These are phyloP conservation scores for Nothoprocta perdicaria DNA, from an alignment of 2,113 vertebrate species.

Conservation along the genomic window DNA sequence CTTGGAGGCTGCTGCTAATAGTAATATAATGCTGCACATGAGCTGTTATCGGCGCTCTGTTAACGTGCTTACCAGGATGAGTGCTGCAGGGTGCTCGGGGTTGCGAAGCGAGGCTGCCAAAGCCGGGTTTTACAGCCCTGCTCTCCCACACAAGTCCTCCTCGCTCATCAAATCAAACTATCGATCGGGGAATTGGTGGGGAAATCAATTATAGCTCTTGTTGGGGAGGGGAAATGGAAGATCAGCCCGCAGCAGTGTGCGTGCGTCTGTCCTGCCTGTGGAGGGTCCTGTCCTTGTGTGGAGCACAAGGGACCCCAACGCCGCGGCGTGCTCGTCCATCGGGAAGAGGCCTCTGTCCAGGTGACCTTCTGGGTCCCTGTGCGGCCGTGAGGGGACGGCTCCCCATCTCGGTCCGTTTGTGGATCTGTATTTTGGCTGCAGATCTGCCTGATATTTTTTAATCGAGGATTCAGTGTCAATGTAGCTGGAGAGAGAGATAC, in stretches of 20 bases:
- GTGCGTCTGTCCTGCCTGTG: not conserved
- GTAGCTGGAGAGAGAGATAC: not conserved
- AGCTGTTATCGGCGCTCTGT: not conserved
- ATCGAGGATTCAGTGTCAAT: accelerated
- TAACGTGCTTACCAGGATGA: not conserved
- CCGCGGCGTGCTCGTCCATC: not conserved
- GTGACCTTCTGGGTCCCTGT: accelerated
- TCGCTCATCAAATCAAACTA: not conserved
- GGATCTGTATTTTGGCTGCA: not conserved
- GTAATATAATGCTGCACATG: accelerated
- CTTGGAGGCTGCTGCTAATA: not conserved
- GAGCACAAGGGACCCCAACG: accelerated
- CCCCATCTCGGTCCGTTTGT: not conserved
- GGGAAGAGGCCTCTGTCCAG: not conserved
- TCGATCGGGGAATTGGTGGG: not conserved
- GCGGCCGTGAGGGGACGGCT: accelerated
- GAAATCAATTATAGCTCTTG: not conserved
- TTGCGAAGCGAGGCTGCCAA: not conserved
- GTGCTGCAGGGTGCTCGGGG: not conserved
- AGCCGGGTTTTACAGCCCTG: not conserved
- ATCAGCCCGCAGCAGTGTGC: not conserved
- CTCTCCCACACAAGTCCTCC: not conserved
- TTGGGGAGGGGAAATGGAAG: not conserved
- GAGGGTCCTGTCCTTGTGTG: not conserved
- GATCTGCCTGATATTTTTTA: not conserved